Percentiles rank a stretch among this genome's conserved stretches.
Conservation (phyloP, 2,888 invertebrate genomes). For the Folsomia manolachei region DNA sequence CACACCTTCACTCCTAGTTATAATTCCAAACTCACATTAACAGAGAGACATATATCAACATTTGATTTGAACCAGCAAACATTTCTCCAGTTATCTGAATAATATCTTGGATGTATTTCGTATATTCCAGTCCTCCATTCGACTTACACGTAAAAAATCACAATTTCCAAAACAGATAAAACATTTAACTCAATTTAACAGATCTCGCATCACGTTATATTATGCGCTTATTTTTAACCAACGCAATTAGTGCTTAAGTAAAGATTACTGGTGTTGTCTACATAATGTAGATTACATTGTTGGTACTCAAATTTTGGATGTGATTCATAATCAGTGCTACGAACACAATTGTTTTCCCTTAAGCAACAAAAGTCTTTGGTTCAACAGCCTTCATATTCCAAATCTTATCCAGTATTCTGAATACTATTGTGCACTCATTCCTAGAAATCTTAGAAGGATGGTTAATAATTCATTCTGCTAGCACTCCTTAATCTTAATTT, state of each 20-base stretch:
- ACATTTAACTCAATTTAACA: neutral
- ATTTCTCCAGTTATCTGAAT: neutral
- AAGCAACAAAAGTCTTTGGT: no score
- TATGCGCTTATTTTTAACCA: neutral
- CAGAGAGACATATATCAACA: no score
- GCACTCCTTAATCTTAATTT: no score
- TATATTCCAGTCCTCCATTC: neutral
- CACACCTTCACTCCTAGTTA: neutral
- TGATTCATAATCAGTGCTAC: no score
- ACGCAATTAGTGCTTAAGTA: neutral
- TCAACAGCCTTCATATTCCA: no score
- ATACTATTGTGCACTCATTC: no score
- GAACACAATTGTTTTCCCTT: no score
- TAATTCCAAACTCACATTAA: no score
- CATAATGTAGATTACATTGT: no score
- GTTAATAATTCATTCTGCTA: neutral
- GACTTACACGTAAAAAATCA: neutral
- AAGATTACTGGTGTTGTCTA: no score
- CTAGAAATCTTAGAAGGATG: neutral
- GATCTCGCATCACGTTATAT: neutral
- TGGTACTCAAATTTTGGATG: no score
- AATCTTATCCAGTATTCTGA: no score
- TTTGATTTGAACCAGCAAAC: slow-evolving; percentile 21
- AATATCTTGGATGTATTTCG: neutral
- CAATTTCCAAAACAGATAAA: neutral